phyloP scores from a whole-genome alignment of 2,113 vertebrate genomes.

The Taxidea taxus region DNA sequence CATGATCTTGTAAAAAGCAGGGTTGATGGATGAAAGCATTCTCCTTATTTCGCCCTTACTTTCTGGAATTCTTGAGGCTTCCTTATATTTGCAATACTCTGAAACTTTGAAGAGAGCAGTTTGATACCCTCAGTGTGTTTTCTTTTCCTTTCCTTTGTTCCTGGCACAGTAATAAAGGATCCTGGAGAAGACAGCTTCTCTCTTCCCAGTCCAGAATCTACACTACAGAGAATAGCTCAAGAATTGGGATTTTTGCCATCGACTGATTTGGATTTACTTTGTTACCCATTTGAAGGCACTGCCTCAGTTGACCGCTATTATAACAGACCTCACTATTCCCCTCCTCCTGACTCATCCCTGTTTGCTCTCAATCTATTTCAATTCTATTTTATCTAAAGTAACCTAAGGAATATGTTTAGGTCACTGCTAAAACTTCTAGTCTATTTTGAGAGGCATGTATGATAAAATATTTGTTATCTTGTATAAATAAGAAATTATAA shows the following conservation, averaged over 20 bases:
- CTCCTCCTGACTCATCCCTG: neutral
- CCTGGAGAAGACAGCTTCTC: neutral
- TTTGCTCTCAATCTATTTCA: neutral
- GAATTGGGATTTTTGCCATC: neutral
- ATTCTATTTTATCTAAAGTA: neutral
- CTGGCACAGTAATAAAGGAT: neutral
- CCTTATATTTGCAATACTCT: neutral
- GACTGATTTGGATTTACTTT: neutral
- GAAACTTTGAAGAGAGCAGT: neutral
- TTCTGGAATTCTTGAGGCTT: neutral
- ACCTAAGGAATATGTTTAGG: neutral
- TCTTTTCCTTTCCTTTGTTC: neutral
- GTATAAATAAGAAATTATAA: neutral
- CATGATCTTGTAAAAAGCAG: neutral
- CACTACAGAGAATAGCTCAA: neutral
- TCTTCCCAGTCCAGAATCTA: neutral
- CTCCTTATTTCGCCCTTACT: neutral
- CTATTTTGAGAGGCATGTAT: neutral
- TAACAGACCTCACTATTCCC: neutral
- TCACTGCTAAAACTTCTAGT: neutral
- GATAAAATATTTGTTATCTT: neutral
- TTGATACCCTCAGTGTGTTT: neutral
- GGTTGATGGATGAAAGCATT: neutral
- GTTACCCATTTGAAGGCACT: neutral
- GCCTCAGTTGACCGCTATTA: fast-evolving